phyloP scores from a whole-genome alignment of 2,888 invertebrate species.

The Rhogogaster chlorosoma region DNA sequence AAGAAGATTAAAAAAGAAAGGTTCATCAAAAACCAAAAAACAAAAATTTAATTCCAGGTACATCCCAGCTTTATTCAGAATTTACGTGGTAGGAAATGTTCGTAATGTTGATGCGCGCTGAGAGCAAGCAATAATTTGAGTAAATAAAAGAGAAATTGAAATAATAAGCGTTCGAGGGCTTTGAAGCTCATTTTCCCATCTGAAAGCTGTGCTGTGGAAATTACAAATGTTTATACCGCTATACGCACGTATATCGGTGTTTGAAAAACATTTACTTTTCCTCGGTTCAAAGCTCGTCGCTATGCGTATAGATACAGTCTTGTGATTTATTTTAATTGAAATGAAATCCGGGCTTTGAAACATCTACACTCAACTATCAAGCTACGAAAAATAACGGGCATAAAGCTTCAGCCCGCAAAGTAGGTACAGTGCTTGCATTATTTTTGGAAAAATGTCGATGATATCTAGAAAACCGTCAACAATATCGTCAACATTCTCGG shows the following conservation, averaged over 20 bases:
- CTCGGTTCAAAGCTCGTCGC: not conserved
- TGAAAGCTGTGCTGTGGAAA: not conserved
- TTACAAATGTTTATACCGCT: not conserved
- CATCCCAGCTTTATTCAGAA: not conserved
- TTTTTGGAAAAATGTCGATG: not conserved
- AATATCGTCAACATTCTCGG: not conserved
- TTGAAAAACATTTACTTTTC: not conserved
- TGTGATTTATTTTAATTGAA: not conserved
- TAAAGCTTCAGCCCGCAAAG: not conserved
- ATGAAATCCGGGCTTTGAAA: not conserved
- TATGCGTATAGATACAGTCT: not conserved
- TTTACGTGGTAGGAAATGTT: not conserved
- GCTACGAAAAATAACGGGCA: not conserved
- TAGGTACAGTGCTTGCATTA: too few relatives aligned
- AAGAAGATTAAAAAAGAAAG: too few relatives aligned
- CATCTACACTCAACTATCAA: not conserved
- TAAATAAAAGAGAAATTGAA: conserved; percentile 3
- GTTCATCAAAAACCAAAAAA: not conserved
- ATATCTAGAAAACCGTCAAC: not conserved
- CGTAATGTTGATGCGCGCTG: not conserved
- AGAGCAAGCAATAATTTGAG: not conserved
- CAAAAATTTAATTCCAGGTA: not conserved
- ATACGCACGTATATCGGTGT: not conserved
- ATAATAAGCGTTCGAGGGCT: not conserved
- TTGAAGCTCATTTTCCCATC: not conserved